Conservation (phyloP, 2,888 invertebrate genomes). For the Cancer borealis region DNA sequence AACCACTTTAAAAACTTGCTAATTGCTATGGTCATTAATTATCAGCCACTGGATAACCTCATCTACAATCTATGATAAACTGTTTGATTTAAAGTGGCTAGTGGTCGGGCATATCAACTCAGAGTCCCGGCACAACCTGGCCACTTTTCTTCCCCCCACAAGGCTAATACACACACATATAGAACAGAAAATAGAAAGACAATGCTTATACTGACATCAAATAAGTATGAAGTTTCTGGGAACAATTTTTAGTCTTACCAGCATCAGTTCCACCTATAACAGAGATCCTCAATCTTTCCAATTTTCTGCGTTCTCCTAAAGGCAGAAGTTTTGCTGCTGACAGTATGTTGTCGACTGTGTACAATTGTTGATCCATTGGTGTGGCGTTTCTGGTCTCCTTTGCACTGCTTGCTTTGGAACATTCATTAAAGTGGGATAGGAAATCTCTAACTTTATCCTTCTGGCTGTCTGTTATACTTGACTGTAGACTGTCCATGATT, state of each 20-base stretch:
- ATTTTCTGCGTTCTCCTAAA: not conserved
- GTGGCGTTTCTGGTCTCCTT: not conserved
- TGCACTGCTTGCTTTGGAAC: not conserved
- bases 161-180: not conserved
- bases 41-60: too few species aligned
- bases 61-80: too few species aligned
- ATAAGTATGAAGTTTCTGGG: not conserved
- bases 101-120: too few species aligned
- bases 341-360: not conserved
- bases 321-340: not conserved
- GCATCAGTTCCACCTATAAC: not conserved
- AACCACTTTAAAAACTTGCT: not conserved
- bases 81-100: too few species aligned
- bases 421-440: not conserved
- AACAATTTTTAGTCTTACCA: not conserved
- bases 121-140: too few species aligned
- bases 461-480: not conserved
- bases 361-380: not conserved
- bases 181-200: not conserved
- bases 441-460: not conserved
- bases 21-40: too few species aligned
- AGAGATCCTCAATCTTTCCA: not conserved
- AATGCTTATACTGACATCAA: too few species aligned
- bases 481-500: not conserved
- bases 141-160: not conserved